Base-by-base conservation (phyloP, 2,888 invertebrate genomes). In the Caenorhabditis sp. region DNA sequence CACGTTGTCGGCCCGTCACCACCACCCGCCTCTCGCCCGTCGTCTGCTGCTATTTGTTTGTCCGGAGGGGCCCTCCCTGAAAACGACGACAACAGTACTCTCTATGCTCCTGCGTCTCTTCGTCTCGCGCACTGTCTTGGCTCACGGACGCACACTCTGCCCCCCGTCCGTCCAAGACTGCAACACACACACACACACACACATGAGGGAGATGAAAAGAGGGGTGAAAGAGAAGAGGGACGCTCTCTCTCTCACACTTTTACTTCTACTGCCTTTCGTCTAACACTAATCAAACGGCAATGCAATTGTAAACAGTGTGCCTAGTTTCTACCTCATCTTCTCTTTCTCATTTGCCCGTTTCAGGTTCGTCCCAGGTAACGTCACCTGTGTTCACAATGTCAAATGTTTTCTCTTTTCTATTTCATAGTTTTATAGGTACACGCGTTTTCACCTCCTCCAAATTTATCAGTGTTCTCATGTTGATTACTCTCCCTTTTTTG, bases 71-170 rank as follows among this genome's bases (percentile, higher is more conserved):
- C 70, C 54, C 51, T 49, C 68, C 54, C 38, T 35, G 38, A 68
- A 68, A 54, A 58, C 38, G 44, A 38, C 49, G 58, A 59, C 68
- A 77, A 77, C 76, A 68, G 76, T 77, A 77, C 58, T 54, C 72
- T 54, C 72, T 44, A n/a, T 44, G 28, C 66, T 47, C 51, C 81
- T 75, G 68, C 56, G 63, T 76, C 64, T 72, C 64, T 49, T 12
- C 44, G 31, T 6, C 35, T 14, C 12, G 10, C n/a, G 19, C 66
- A n/a, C 47, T 47, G 16, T 56, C 22, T 68, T 28, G 6, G n/a
- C 58, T 31, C 41, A n/a, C 66, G 47, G 24, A 24, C 24, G 22
- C 49, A n/a, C 26, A 56, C n/a, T 51, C 24, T 28, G 12, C 44
- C 31, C 41, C 66, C 12, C 66, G 16, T 31, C 41, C 47, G 47